A percentile compares a stretch with the other conserved stretches of the same genome.
Conservation (phyloP, 2,113 vertebrate species). For the Dipodomys stephensi region DNA sequence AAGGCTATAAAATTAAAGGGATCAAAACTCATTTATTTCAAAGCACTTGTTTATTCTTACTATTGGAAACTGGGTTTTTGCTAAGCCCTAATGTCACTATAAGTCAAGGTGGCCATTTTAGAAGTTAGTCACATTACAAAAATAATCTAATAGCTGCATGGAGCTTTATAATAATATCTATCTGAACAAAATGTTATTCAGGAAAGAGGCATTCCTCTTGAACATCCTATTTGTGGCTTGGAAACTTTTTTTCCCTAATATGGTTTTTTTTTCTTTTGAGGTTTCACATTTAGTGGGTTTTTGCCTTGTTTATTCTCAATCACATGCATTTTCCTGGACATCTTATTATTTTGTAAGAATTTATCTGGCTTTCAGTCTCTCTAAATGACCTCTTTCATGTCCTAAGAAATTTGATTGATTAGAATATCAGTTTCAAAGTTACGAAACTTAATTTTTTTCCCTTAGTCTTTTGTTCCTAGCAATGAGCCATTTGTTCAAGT, state of each 20-base stretch:
- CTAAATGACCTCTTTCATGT: slow-evolving; percentile 35
- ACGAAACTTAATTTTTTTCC: slow-evolving; percentile 53
- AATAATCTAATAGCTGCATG: neutral
- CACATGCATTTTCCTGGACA: slow-evolving; percentile 30
- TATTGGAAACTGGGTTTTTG: slow-evolving; percentile 24
- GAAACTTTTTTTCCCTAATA: slow-evolving; percentile 26
- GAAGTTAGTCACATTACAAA: slow-evolving; percentile 1
- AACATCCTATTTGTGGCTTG: slow-evolving; percentile 28
- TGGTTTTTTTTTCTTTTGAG: slow-evolving; percentile 40
- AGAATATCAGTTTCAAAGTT: slow-evolving; percentile 61
- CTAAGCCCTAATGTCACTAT: slow-evolving; percentile 24
- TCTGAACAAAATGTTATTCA: neutral
- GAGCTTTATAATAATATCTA: slow-evolving; percentile 15
- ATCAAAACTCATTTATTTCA: neutral
- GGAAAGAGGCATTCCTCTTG: slow-evolving; percentile 29
- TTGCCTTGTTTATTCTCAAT: slow-evolving; percentile 45
- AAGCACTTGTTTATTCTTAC: neutral
- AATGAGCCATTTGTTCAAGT: slow-evolving; percentile 37
- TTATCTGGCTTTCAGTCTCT: slow-evolving; percentile 45
- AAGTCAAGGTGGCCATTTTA: neutral
- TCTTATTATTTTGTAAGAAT: slow-evolving; percentile 49
- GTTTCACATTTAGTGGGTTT: slow-evolving; percentile 45
- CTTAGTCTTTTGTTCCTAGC: slow-evolving; percentile 38
- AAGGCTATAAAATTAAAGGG: neutral
- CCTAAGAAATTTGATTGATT: slow-evolving; percentile 53